phyloP scores from a whole-genome alignment of 2,113 vertebrate species.

The Redunca redunca region DNA sequence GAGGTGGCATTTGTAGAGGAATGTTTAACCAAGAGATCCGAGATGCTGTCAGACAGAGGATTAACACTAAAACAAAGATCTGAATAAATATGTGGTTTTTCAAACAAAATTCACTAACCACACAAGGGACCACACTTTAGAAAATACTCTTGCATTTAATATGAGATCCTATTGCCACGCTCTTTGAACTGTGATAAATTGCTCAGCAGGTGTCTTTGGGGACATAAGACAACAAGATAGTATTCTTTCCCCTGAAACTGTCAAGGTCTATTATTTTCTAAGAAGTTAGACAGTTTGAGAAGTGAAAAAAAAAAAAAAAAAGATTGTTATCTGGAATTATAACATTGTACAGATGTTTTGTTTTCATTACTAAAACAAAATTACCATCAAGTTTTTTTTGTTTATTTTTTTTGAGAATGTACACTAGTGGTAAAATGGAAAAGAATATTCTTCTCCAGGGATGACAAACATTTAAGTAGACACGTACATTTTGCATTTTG shows the following conservation, averaged over 20 bases:
- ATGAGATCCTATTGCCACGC: slow-evolving; percentile 25
- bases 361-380: background rate
- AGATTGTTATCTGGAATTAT: background rate
- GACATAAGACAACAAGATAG: slow-evolving; percentile 40
- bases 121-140: slow-evolving; percentile 13
- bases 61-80: slow-evolving; percentile 67
- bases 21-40: slow-evolving; percentile 58
- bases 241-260: slow-evolving; percentile 68
- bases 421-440: background rate
- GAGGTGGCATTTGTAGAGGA: slow-evolving; percentile 64
- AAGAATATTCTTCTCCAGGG: background rate
- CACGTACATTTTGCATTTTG: background rate
- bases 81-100: slow-evolving; percentile 70
- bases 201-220: slow-evolving; percentile 46
- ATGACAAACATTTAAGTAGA: background rate
- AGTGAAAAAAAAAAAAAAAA: slow-evolving; percentile 8
- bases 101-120: slow-evolving; percentile 53
- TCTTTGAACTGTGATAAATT: slow-evolving; percentile 72
- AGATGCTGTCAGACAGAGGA: slow-evolving; percentile 51
- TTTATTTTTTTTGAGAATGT: background rate
- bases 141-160: slow-evolving; percentile 65
- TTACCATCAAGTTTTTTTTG: background rate
- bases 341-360: background rate
- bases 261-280: slow-evolving; percentile 59
- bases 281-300: slow-evolving; percentile 49